These are phyloP conservation scores for Craniophora ligustri DNA, from an alignment of 2,888 invertebrate species.

Conservation along the genomic window DNA sequence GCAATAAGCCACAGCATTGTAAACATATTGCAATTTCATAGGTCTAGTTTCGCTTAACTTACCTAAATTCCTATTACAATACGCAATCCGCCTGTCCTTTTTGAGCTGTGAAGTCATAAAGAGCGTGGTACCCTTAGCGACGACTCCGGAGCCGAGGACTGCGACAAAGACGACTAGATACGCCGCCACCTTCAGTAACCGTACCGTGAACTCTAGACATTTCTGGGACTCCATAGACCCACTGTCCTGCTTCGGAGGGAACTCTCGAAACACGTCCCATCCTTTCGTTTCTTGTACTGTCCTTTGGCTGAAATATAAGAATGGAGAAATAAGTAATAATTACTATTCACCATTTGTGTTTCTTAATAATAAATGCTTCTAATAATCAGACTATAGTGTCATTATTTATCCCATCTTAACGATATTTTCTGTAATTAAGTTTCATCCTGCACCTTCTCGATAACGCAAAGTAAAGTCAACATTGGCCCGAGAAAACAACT, in stretches of 20 bases:
- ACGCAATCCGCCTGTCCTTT: conserved; percentile 92
- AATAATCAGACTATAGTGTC: too few relatives aligned
- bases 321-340: conserved; percentile 31
- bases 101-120: conserved; percentile 97
- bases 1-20: too few relatives aligned
- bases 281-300: conserved; percentile 96
- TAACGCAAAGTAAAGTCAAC: conserved; percentile 49
- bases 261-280: conserved; percentile 99
- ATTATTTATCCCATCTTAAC: too few relatives aligned
- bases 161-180: conserved; percentile 95
- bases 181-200: conserved; percentile 94
- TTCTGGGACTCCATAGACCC: conserved; percentile 96
- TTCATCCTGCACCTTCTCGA: conserved; percentile 37
- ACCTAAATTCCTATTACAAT: conserved; percentile 96
- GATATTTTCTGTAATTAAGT: conserved; percentile 2
- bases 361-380: too few relatives aligned
- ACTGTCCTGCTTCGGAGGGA: conserved; percentile 96
- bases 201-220: conserved; percentile 95
- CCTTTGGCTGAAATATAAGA: conserved; percentile 92
- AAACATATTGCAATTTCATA: too few relatives aligned
- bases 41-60: conserved; percentile 59
- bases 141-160: conserved; percentile 95
- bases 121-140: conserved; percentile 95
- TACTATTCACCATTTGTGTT: too few relatives aligned
- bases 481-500: conserved; percentile 78